A percentile compares a stretch with the other conserved stretches of the same genome.
These are phyloP conservation scores for Anoplopoma fimbria DNA, from an alignment of 2,113 vertebrate species.

Conservation along the genomic window DNA sequence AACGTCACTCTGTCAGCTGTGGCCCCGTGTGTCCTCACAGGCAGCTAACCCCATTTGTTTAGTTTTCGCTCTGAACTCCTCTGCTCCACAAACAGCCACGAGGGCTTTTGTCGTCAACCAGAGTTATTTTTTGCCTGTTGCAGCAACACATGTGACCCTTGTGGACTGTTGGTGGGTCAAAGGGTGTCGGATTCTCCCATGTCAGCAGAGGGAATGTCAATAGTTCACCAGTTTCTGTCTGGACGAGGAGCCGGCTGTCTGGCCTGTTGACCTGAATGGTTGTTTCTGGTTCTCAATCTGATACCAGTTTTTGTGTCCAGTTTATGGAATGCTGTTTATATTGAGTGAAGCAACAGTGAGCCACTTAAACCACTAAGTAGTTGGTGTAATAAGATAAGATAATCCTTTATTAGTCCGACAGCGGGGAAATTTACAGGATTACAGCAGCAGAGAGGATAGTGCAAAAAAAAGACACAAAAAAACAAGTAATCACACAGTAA, in stretches of 20 bases:
- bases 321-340: not conserved
- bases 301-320: not conserved
- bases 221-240: slow-evolving; percentile 19
- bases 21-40: not conserved
- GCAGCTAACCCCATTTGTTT: slow-evolving; percentile 37
- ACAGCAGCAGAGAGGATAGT: no score
- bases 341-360: not conserved
- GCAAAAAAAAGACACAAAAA: no score
- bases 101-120: slow-evolving; percentile 33
- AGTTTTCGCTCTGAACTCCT: slow-evolving; percentile 21
- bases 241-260: not conserved
- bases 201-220: slow-evolving; percentile 40
- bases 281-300: not conserved
- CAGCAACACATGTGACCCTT: slow-evolving; percentile 56
- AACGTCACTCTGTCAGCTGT: no score
- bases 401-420: no score
- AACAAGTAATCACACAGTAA: no score
- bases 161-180: slow-evolving; percentile 32
- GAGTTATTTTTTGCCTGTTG: slow-evolving; percentile 55
- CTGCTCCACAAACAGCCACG: not conserved
- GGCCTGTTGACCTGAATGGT: not conserved
- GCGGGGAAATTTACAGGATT: no score
- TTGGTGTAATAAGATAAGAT: no score
- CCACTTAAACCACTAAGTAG: not conserved
- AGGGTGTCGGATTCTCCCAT: slow-evolving; percentile 20